phyloP scores from a whole-genome alignment of 2,888 invertebrate genomes.

The Apamea anceps region DNA sequence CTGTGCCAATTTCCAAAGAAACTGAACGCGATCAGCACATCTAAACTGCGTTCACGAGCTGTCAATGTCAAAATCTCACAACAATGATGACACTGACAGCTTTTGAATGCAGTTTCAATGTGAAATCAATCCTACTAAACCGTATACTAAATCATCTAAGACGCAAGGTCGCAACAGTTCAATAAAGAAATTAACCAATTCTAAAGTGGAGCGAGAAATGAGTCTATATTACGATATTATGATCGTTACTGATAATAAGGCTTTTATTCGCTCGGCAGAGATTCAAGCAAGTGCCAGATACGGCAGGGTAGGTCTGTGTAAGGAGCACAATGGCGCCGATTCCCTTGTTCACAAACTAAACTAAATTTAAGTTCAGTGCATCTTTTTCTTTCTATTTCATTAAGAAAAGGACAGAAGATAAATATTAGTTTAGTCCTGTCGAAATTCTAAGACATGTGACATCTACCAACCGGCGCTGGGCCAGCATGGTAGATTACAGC shows the following conservation, averaged over 20 bases:
- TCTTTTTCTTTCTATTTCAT: too few species aligned
- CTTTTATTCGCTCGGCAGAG: slow-evolving; percentile 6
- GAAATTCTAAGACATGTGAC: background rate
- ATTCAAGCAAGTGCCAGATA: background rate
- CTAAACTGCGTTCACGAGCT: background rate
- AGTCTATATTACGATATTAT: slow-evolving; percentile 25
- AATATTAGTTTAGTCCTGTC: too few species aligned
- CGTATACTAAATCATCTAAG: slow-evolving; percentile 35
- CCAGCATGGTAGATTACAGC: background rate
- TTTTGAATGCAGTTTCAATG: background rate
- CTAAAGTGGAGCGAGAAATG: slow-evolving; percentile 58
- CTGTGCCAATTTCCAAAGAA: background rate
- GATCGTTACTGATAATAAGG: background rate
- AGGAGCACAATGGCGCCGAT: too few species aligned
- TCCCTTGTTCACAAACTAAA: too few species aligned
- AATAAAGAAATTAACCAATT: slow-evolving; percentile 54
- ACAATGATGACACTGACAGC: background rate
- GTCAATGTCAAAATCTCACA: background rate
- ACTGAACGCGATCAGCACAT: background rate
- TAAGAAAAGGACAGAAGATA: too few species aligned
- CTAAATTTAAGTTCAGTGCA: too few species aligned
- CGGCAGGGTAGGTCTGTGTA: background rate
- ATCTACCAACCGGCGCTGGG: background rate
- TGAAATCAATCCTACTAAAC: slow-evolving; percentile 9
- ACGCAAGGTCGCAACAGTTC: slow-evolving; percentile 61